Evolutionary conservation across 1,140 invertebrate species (phyloP), one percentile per base, ranked within the genome.

Genomic region (Cecropterus lyciades): DNA sequence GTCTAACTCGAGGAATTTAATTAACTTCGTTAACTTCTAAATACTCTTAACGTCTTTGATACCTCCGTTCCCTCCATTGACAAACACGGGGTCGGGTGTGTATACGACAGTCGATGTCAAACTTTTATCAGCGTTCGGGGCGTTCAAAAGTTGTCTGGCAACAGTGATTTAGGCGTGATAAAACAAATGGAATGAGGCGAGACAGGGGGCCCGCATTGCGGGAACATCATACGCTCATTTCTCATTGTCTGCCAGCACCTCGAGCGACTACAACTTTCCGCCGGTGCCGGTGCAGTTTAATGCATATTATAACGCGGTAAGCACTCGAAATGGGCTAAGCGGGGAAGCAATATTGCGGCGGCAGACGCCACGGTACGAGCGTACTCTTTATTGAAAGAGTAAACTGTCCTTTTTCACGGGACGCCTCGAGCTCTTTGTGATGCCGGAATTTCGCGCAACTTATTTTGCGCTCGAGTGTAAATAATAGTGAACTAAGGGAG

Each of bases 21-120:
- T 91, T 91, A 91, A 90, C 84, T 91, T 91, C 81, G 84, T 89
- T 92, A 91, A 90, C 85, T 92, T 87, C 83, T 87, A 92, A 92
- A 92, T 85, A 88, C 86, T 91, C 89, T 88, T 90, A 89, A 87
- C 85, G 86, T 89, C 89, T 92, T 87, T 87, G 85, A 89, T 92
- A 90, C 80, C 82, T 84, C 80, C 68, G 76, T 79, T 80, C 84
- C 80, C 77, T 82, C 69, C 87, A 87, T 85, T 86, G 82, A 87
- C 82, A 87, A 85, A 86, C 80, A 84, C 73, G 82, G 75, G 77
- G 67, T 59, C 43, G 67, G 64, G 78, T 72, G 75, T 91, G 87
- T 84, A 70, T 67, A 82, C 81, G 87, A 89, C 86, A 89, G 85
- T 73, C 63, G 76, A 79, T 88, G 89, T 87, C 85, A 89, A 91